phyloP scores from a whole-genome alignment of 1,140 invertebrate species.

The Scaptomyza montana region DNA sequence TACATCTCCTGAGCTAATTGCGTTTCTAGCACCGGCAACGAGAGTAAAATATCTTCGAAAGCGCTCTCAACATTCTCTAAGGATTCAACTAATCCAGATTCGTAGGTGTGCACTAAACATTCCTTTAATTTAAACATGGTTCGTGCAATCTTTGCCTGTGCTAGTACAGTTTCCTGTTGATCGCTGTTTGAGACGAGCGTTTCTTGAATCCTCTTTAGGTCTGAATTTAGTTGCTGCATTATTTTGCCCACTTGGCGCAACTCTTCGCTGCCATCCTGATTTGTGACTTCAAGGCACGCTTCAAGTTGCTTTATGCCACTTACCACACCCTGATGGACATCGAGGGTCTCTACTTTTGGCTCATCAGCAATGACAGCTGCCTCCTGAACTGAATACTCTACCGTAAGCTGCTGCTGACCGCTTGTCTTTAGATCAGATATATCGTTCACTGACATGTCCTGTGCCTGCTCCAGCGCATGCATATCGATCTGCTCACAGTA shows the following conservation, averaged over 20 bases:
- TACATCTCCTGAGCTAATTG: constrained; percentile 77
- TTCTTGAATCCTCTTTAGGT: constrained; percentile 67
- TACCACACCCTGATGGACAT: constrained; percentile 69
- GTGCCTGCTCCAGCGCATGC: constrained; percentile 61
- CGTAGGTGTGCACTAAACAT: constrained; percentile 79
- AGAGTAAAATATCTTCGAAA: constrained; percentile 76
- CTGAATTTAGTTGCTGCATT: constrained; percentile 69
- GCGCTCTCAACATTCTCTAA: constrained; percentile 76
- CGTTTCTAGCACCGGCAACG: constrained; percentile 64
- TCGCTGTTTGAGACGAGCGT: constrained; percentile 44
- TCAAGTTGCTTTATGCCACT: constrained; percentile 77
- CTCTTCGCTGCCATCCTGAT: constrained; percentile 46
- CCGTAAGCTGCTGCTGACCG: constrained; percentile 74
- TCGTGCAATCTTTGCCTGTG: constrained; percentile 66
- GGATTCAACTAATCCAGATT: constrained; percentile 70
- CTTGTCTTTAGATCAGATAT: constrained; percentile 77
- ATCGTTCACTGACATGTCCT: constrained; percentile 72
- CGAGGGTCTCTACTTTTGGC: constrained; percentile 46
- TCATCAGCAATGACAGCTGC: constrained; percentile 20
- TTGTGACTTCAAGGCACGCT: constrained; percentile 60
- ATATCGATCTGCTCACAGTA: constrained; percentile 67
- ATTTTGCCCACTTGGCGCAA: constrained; percentile 58
- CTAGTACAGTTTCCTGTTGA: constrained; percentile 61
- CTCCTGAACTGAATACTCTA: constrained; percentile 77
- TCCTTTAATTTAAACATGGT: constrained; percentile 80